Conservation (phyloP, 2,888 invertebrate genomes). For the Pinctada fucata region DNA sequence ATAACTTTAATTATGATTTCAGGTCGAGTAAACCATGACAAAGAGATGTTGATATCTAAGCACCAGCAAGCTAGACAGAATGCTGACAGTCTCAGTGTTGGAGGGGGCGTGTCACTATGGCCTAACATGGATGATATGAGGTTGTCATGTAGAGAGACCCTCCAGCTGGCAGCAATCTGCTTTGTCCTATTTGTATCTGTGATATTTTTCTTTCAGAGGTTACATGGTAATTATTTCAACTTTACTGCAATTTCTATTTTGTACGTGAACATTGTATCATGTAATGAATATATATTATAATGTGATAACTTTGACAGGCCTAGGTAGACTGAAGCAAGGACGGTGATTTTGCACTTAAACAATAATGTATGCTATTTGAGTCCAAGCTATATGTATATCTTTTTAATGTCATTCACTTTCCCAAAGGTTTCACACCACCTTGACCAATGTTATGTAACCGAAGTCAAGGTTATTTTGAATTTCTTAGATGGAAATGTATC, state of each 20-base stretch:
- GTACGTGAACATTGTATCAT: too few species aligned
- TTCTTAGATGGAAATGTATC: too few species aligned
- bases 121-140: constrained; percentile 74
- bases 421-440: too few species aligned
- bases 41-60: constrained; percentile 58
- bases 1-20: background rate
- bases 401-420: too few species aligned
- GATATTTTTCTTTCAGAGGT: constrained; percentile 47
- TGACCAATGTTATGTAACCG: too few species aligned
- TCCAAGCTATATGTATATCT: too few species aligned
- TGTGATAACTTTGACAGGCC: background rate
- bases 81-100: constrained; percentile 63
- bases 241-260: background rate
- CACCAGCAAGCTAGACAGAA: constrained; percentile 65
- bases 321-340: too few species aligned
- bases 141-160: constrained; percentile 56
- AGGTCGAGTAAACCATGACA: constrained; percentile 39
- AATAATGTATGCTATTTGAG: too few species aligned
- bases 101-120: constrained; percentile 74
- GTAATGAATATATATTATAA: background rate
- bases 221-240: constrained; percentile 61
- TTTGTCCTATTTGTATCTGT: constrained; percentile 46
- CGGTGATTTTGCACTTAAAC: too few species aligned
- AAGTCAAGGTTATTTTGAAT: too few species aligned
- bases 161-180: constrained; percentile 51